Evolutionary conservation across 2,888 invertebrate species (phyloP).

Genomic region (Lithophane leautieri): DNA sequence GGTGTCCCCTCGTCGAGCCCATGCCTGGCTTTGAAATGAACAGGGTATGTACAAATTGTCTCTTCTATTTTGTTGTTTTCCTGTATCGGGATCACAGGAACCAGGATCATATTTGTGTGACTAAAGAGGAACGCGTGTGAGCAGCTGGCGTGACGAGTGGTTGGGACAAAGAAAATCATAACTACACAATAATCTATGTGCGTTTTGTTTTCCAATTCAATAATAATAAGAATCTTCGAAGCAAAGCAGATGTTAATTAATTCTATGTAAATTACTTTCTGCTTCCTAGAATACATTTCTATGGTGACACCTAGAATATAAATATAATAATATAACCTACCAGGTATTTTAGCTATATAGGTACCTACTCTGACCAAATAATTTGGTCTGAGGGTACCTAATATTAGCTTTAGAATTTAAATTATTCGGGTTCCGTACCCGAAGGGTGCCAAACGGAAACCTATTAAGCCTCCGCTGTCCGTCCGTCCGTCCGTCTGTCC

Average conservation of each 20-base stretch:
- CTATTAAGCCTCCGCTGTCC: no score
- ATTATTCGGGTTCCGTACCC: no score
- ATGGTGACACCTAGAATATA: conserved; percentile 1
- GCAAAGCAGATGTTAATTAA: conserved; percentile 12
- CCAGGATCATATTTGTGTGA: conserved; percentile 11
- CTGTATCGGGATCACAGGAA: conserved; percentile 23
- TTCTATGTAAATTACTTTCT: conserved; percentile 8
- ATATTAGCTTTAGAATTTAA: no score
- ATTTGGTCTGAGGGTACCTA: no score
- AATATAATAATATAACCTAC: not conserved
- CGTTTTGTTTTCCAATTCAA: conserved; percentile 9
- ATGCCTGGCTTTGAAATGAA: conserved; percentile 94
- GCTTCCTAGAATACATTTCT: conserved; percentile 15
- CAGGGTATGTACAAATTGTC: conserved; percentile 81
- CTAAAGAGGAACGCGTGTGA: conserved; percentile 9
- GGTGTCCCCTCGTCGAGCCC: conserved; percentile 94
- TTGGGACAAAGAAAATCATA: conserved; percentile 16
- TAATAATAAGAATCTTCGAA: not conserved
- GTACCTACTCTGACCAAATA: no score
- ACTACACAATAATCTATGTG: not conserved
- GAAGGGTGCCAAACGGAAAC: no score
- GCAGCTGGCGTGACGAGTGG: not conserved
- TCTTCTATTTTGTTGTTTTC: conserved; percentile 22
- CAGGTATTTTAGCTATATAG: no score
- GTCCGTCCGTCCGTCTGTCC: no score